Evolutionary conservation across 1,140 invertebrate genomes (phyloP), one percentile per base, ranked within the genome.

Genomic region (Schlechtendalia chinensis): DNA sequence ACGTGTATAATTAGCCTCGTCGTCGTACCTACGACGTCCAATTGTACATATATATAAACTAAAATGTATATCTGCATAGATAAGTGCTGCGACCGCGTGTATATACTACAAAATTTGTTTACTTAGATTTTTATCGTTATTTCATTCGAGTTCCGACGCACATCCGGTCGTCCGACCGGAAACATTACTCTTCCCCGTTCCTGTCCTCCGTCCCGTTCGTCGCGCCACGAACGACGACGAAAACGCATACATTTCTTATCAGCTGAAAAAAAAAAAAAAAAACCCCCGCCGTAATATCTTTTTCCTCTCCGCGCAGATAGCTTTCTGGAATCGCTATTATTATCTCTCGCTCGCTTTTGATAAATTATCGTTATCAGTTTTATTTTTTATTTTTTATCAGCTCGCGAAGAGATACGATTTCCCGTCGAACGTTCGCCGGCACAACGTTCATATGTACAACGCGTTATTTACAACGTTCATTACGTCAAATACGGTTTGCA

Each of bases 361-460:
- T 79, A 79, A 79, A 79, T 79, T 79, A 77, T 59, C 56, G 32
- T 77, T 77, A 79, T 79, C 75, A 24, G 39, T 77, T 56, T 77
- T 59, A 17, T 47, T 77, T 47, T 77, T 54, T 59, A 39, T 77
- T 61, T 39, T 45, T 27, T 79, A 79, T 79, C 74, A 47, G 24
- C 19, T 32, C 58, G 47, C 47, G 32, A 39, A 39, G 8, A 1
- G 58, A 79, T 79, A 63, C 47, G 22, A 79, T 79, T 59, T 63
- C 17, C 39, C 58, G 58, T 61, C 50, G 56, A 45, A 79, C 45
- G 75, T 79, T 53, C 45, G n/a, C n/a, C n/a, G n/a, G n/a, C n/a
- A n/a, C n/a, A n/a, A n/a, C n/a, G n/a, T n/a, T n/a, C n/a, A n/a
- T n/a, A n/a, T n/a, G n/a, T n/a, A n/a, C n/a, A n/a, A n/a, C n/a